Percentiles rank a stretch among this genome's conserved stretches.
Evolutionary conservation across 2,113 vertebrate genomes (phyloP).

Genomic region (Larimichthys polyactis): DNA sequence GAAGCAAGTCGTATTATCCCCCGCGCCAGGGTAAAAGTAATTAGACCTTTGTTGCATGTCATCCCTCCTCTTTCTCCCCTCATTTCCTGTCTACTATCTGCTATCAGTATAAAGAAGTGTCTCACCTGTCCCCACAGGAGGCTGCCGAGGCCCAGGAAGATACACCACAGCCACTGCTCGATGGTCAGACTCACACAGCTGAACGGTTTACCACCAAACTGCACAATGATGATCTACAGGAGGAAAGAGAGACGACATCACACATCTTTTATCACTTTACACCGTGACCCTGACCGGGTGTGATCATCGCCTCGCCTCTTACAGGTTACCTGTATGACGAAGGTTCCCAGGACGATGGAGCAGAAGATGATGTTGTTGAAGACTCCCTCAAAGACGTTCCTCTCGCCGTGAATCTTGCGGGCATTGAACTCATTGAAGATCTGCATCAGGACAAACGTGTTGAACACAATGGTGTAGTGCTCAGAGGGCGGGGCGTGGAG

Average conservation of each 20-base stretch:
- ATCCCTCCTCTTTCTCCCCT: neutral
- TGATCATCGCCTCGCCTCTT: accelerated
- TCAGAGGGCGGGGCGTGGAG: constrained; percentile 96
- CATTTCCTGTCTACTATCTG: neutral
- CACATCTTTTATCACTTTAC: neutral
- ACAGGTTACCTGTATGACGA: constrained; percentile 90
- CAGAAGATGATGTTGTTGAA: constrained; percentile 98
- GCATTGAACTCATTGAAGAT: constrained; percentile 99
- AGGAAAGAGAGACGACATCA: neutral
- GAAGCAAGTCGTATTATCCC: no score
- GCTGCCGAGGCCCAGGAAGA: constrained; percentile 94
- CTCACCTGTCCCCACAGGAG: constrained; percentile 99
- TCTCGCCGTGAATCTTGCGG: constrained; percentile 98
- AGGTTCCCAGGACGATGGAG: constrained; percentile 92
- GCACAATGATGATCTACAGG: constrained; percentile 92
- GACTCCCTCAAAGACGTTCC: constrained; percentile 97
- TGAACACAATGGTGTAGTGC: constrained; percentile 98
- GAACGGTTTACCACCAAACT: constrained; percentile 97
- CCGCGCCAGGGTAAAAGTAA: no score
- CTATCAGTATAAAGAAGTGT: neutral
- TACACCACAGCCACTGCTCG: constrained; percentile 97
- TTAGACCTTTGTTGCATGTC: neutral
- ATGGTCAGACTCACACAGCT: constrained; percentile 92
- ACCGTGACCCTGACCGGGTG: neutral
- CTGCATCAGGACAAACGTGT: constrained; percentile 99